These are phyloP conservation scores for Ciconia stormi DNA, from an alignment of 2,113 vertebrate genomes.

Conservation along the genomic window DNA sequence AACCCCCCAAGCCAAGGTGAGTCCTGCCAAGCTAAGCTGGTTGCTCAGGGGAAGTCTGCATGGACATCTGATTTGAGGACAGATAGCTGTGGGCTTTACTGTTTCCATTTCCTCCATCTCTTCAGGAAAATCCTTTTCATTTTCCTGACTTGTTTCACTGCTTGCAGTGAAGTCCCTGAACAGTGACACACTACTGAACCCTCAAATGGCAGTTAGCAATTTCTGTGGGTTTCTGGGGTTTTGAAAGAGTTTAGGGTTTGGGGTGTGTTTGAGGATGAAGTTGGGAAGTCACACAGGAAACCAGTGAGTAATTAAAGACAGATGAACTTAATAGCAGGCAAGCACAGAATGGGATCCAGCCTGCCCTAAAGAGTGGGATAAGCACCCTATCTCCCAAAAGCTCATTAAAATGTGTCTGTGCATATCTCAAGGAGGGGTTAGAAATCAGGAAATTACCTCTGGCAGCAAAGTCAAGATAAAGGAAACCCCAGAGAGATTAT, in stretches of 20 bases:
- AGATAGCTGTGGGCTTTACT: background rate
- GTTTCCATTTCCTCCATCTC: background rate
- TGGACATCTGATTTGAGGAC: background rate
- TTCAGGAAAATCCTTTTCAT: background rate
- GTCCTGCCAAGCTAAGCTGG: background rate
- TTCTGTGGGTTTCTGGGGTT: background rate
- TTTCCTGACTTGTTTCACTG: background rate
- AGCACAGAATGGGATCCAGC: background rate
- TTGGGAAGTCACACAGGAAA: background rate
- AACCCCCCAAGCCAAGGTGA: background rate
- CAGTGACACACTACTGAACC: background rate
- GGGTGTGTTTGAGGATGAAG: background rate
- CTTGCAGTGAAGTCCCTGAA: background rate
- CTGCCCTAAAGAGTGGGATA: background rate
- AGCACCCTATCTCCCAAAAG: background rate
- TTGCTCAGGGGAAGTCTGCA: background rate
- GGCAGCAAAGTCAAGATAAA: background rate
- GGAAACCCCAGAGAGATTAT: background rate
- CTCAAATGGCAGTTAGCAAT: background rate
- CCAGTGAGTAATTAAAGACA: background rate
- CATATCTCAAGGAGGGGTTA: background rate
- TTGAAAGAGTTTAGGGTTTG: background rate
- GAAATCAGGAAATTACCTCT: conserved; percentile 17
- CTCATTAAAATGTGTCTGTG: background rate
- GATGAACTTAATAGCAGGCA: background rate